These are phyloP conservation scores for Labrus mixtus DNA, from an alignment of 2,113 vertebrate genomes.

Conservation along the genomic window DNA sequence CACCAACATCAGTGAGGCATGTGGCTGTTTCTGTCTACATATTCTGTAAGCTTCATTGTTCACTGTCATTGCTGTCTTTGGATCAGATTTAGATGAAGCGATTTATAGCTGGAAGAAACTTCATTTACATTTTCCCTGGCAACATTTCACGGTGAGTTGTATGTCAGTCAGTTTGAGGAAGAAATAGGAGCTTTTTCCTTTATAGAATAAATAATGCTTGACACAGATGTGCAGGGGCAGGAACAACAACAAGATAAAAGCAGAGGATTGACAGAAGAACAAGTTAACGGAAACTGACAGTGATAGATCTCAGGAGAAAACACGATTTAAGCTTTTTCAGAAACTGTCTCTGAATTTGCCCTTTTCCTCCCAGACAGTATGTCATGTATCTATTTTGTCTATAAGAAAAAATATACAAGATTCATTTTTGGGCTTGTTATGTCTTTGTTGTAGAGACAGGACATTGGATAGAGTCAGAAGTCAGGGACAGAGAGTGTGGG, in stretches of 20 bases:
- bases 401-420: no score
- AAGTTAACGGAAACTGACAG: not conserved
- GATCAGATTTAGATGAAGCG: no score
- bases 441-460: no score
- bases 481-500: no score
- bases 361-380: not conserved
- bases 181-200: not conserved
- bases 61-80: not conserved
- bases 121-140: no score
- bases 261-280: not conserved
- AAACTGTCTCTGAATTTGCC: not conserved
- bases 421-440: no score
- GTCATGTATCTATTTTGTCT: no score
- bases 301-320: not conserved
- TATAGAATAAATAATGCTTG: not conserved
- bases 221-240: not conserved
- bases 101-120: not conserved
- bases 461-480: no score
- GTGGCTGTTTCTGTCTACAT: no score
- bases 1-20: no score
- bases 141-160: not conserved
- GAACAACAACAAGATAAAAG: not conserved
- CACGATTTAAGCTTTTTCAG: not conserved
- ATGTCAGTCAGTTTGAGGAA: not conserved
- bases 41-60: no score